Percentiles rank a stretch among this genome's conserved stretches.
Conservation (phyloP, 2,888 invertebrate species). For the Boloria selene region DNA sequence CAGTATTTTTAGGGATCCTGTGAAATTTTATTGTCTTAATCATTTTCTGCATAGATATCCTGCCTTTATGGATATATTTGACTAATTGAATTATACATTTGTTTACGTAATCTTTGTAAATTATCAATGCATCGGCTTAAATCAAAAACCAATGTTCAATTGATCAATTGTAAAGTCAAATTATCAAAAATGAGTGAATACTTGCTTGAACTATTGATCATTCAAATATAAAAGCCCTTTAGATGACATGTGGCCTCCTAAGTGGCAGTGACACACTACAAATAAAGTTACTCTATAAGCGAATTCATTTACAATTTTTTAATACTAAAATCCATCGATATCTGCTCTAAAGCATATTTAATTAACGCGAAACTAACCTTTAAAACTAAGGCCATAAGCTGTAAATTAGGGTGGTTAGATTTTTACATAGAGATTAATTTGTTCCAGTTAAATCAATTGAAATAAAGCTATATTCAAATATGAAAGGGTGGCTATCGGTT, state of each 20-base stretch:
- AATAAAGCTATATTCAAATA: slow-evolving; percentile 79
- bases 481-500: slow-evolving; percentile 72
- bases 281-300: slow-evolving; percentile 78
- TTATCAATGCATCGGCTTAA: too few species aligned
- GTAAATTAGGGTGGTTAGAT: slow-evolving; percentile 8
- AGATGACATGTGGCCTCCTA: slow-evolving; percentile 80
- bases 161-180: slow-evolving; percentile 28
- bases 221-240: slow-evolving; percentile 69
- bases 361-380: slow-evolving; percentile 28
- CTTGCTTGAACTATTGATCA: slow-evolving; percentile 57
- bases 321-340: slow-evolving; percentile 59
- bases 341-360: slow-evolving; percentile 45
- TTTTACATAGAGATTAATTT: slow-evolving; percentile 24
- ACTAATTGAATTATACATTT: too few species aligned
- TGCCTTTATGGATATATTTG: too few species aligned
- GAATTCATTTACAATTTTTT: slow-evolving; percentile 47
- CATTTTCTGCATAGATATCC: too few species aligned
- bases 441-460: slow-evolving; percentile 57
- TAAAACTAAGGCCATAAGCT: slow-evolving; percentile 19
- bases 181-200: slow-evolving; percentile 47
- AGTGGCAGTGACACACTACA: slow-evolving; percentile 81
- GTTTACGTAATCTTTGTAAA: too few species aligned
- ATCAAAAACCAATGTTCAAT: background rate
- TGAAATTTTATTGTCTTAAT: too few species aligned
- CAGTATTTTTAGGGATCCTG: too few species aligned